Conservation (phyloP, 2,888 invertebrate species). For the Criorhina ranunculi region DNA sequence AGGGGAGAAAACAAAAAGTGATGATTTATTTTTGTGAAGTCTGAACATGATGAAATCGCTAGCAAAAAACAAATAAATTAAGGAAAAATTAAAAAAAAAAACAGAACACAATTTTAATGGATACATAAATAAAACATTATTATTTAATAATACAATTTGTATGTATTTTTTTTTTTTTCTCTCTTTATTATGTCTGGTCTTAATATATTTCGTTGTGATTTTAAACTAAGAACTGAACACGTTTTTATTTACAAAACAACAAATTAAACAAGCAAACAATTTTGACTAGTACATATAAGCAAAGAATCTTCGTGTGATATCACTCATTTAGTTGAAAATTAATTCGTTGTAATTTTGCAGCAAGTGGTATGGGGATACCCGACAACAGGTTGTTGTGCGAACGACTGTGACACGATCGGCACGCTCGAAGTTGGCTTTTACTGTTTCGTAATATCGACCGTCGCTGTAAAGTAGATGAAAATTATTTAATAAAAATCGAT, state of each 20-base stretch:
- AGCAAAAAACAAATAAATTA: constrained; percentile 76
- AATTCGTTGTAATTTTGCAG: constrained; percentile 97
- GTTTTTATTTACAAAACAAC: constrained; percentile 46
- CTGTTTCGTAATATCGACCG: constrained; percentile 99
- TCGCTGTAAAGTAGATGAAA: constrained; percentile 88
- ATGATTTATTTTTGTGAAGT: constrained; percentile 81
- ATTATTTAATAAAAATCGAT: neutral
- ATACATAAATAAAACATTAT: constrained; percentile 75
- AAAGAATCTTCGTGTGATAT: neutral
- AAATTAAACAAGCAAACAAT: constrained; percentile 32
- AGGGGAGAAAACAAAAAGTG: constrained; percentile 76
- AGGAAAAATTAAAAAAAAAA: constrained; percentile 51
- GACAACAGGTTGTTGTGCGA: constrained; percentile 97
- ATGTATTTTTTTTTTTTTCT: constrained; percentile 28
- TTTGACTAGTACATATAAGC: constrained; percentile 60
- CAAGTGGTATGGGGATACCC: constrained; percentile 96
- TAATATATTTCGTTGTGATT: constrained; percentile 24
- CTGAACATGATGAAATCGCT: constrained; percentile 83
- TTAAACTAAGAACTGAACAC: constrained; percentile 27
- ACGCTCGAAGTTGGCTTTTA: constrained; percentile 99
- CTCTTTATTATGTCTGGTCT: constrained; percentile 14
- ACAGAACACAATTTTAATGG: constrained; percentile 71
- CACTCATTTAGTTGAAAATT: constrained; percentile 93
- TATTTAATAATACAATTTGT: constrained; percentile 68
- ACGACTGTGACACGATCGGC: constrained; percentile 99